These are phyloP conservation scores for Tachycineta bicolor DNA, from an alignment of 2,113 vertebrate species.

Conservation along the genomic window DNA sequence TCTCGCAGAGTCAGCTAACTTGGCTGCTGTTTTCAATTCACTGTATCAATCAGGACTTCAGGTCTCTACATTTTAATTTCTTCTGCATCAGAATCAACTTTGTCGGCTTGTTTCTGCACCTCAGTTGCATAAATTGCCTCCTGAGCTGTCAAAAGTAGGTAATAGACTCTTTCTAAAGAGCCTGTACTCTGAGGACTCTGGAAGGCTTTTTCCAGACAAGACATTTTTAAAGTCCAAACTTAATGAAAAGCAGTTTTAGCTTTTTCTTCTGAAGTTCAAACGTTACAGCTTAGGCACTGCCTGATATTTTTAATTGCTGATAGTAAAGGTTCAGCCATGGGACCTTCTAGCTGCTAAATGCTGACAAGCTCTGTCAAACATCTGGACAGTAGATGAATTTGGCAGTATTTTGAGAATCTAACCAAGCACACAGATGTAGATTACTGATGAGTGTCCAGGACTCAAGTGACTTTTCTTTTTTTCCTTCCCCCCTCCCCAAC, in stretches of 20 bases:
- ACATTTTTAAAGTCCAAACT: background rate
- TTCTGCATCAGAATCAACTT: conserved; percentile 9
- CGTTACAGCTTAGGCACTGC: background rate
- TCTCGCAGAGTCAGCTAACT: conserved; percentile 14
- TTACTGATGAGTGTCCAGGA: background rate
- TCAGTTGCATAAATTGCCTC: conserved; percentile 27
- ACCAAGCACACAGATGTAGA: background rate
- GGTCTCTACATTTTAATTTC: conserved; percentile 47
- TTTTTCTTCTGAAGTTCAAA: background rate
- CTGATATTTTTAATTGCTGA: background rate
- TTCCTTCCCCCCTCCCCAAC: background rate
- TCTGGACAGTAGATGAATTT: background rate
- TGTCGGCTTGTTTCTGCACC: background rate
- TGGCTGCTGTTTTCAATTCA: conserved; percentile 33
- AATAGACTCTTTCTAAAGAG: conserved; percentile 13
- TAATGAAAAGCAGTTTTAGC: background rate
- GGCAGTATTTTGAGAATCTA: background rate
- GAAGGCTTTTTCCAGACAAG: background rate
- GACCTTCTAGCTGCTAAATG: background rate
- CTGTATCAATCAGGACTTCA: conserved; percentile 46
- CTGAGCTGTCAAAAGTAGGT: conserved; percentile 19
- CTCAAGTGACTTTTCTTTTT: background rate
- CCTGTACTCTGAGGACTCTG: background rate
- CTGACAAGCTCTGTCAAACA: background rate
- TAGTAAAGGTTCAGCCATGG: background rate